Evolutionary conservation across 2,797 vertebrate species (phyloP).

Genomic region (Sebastes elongatus): DNA sequence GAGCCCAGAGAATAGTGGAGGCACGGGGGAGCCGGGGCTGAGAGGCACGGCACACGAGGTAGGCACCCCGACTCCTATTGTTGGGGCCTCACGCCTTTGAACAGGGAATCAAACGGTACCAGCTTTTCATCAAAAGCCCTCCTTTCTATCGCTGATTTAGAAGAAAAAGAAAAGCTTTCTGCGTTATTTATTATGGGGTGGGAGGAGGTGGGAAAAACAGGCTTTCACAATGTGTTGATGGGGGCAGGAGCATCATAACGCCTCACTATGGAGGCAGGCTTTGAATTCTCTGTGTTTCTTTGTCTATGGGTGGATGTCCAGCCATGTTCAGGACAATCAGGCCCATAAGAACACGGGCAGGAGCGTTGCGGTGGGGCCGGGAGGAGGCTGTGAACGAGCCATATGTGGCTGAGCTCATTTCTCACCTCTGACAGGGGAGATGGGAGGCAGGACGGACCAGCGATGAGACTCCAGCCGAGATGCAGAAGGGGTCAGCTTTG

Average conservation of each 20-base stretch:
- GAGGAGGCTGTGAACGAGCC: conserved; percentile 81
- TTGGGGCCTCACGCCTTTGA: conserved; percentile 85
- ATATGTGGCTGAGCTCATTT: conserved; percentile 81
- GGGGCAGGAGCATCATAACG: conserved; percentile 87
- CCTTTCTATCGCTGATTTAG: conserved; percentile 71
- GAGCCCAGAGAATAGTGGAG: conserved; percentile 62
- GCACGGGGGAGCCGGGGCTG: conserved; percentile 45
- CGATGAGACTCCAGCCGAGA: conserved; percentile 72
- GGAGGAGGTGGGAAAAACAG: conserved; percentile 76
- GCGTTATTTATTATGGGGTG: conserved; percentile 89
- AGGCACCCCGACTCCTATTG: conserved; percentile 83
- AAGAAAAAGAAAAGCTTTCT: conserved; percentile 87
- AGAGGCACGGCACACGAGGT: conserved; percentile 82
- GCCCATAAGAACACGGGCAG: conserved; percentile 78
- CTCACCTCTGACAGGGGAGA: conserved; percentile 88
- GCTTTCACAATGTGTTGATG: conserved; percentile 82
- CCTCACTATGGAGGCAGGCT: conserved; percentile 79
- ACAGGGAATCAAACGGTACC: conserved; percentile 91
- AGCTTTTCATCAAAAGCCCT: conserved; percentile 90
- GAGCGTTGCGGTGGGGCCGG: conserved; percentile 26
- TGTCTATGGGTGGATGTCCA: conserved; percentile 76
- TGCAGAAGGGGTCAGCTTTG: conserved; percentile 65
- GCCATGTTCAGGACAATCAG: conserved; percentile 74
- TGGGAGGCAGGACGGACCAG: conserved; percentile 83
- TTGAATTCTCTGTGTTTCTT: conserved; percentile 73